Evolutionary conservation across 2,888 invertebrate genomes (phyloP), one percentile per base, ranked within the genome.

Genomic region (Cerastoderma edule): DNA sequence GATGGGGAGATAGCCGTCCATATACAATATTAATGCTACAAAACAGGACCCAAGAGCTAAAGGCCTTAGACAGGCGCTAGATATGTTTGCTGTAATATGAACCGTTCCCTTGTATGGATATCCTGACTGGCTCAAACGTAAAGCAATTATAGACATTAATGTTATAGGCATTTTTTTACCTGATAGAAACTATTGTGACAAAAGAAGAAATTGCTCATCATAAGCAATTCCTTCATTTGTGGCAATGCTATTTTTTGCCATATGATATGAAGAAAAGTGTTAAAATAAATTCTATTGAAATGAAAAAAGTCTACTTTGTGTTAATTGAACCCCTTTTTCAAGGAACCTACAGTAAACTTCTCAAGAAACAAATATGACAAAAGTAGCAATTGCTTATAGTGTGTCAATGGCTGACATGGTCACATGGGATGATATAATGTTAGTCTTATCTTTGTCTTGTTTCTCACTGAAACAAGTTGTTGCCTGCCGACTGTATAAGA

Each of bases 41-140:
- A n/a, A n/a, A n/a, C n/a, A n/a, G n/a, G n/a, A n/a, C n/a, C 46
- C 46, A 19, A 2, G n/a, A 19, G 16, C 46, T 19, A 46, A 46
- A 19, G 1, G 46, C 48, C 93, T 97, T 22, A 94, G 96, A 6
- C 93, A 97, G n/a, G 93, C 96, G 0, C 95, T 96, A 80, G 97
- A 97, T 91, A 75, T 88, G 90, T 66, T 53, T 30, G 32, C 32
- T 5, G 2, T 6, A 53, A 13, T 46, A n/a, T 46, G 4, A 4
- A n/a, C 16, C 22, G 8, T 39, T 39, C 10, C 16, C 16, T 10
- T 39, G 16, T 10, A 39, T 8, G 16, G 8, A 39, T 39, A 8
- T 8, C 8, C 10, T 8, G 39, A 8, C 8, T 39, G 8, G 39
- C 16, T 8, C 39, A 39, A 39, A 39, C 39, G 39, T 39, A 39